phyloP scores from a whole-genome alignment of 2,797 vertebrate species.

The Anas bernieri region DNA sequence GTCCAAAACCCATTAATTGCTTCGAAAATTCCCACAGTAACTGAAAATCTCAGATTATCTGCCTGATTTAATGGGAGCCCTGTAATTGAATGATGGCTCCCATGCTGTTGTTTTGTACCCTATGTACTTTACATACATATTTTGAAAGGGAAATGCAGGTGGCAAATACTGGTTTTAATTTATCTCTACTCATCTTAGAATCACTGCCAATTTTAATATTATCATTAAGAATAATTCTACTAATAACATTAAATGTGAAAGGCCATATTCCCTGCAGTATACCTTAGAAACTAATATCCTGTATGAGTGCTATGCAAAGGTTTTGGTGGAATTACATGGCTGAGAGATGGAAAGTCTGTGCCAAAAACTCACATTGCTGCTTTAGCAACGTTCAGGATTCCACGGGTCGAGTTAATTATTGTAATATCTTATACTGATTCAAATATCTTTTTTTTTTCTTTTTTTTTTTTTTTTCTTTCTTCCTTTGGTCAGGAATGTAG shows the following conservation, averaged over 20 bases:
- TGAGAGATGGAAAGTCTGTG: background rate
- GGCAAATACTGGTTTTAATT: background rate
- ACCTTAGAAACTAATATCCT: background rate
- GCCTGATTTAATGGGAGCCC: slow-evolving; percentile 57
- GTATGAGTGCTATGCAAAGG: background rate
- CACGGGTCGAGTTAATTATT: background rate
- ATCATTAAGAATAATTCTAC: background rate
- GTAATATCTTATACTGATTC: background rate
- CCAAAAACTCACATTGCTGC: background rate
- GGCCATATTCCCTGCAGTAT: background rate
- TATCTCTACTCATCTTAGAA: background rate
- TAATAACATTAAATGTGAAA: background rate
- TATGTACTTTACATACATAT: background rate
- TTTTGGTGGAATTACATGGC: background rate
- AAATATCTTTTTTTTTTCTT: background rate
- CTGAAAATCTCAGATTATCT: slow-evolving; percentile 69
- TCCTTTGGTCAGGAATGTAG: background rate
- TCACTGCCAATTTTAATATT: background rate
- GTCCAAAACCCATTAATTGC: slow-evolving; percentile 65
- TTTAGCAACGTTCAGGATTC: background rate
- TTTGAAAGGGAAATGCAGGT: background rate
- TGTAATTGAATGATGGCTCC: slow-evolving; percentile 42
- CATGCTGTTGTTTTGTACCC: slow-evolving; percentile 59
- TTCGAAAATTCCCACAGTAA: slow-evolving; percentile 67
- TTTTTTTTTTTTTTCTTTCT: background rate